A percentile compares a stretch with the other conserved stretches of the same genome.
Conservation (phyloP, 2,113 vertebrate species). For the Seriola dumerili region DNA sequence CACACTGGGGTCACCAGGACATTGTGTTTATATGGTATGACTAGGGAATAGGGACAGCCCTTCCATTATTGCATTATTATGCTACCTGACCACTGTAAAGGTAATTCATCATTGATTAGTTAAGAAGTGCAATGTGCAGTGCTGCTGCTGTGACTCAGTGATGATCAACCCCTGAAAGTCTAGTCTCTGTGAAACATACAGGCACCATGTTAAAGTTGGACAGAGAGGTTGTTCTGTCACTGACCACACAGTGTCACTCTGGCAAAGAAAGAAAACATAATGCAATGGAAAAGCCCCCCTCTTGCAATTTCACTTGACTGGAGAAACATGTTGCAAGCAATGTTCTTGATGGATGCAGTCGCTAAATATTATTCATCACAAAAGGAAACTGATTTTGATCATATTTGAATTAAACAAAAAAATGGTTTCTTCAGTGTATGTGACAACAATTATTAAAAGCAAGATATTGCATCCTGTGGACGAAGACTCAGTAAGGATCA, state of each 20-base stretch:
- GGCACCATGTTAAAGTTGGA: neutral
- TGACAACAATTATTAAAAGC: neutral
- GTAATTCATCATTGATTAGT: neutral
- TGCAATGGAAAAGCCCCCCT: neutral
- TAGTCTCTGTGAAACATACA: neutral
- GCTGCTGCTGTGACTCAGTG: neutral
- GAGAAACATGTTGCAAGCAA: neutral
- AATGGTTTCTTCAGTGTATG: neutral
- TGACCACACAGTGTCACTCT: conserved; percentile 56
- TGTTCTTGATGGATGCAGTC: neutral
- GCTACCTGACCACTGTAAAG: neutral
- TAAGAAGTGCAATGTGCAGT: no score
- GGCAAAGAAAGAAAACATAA: neutral
- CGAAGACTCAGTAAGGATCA: conserved; percentile 71
- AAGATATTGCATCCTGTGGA: neutral
- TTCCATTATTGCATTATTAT: neutral
- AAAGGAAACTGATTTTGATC: neutral
- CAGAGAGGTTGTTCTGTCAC: conserved; percentile 10
- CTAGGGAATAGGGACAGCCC: no score
- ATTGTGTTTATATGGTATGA: neutral
- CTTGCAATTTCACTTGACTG: neutral
- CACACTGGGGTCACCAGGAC: neutral
- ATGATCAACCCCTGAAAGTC: neutral
- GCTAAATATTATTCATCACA: neutral
- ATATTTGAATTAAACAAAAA: neutral